Conservation (phyloP, 2,113 vertebrate genomes). For the Oreochromis aureus region DNA sequence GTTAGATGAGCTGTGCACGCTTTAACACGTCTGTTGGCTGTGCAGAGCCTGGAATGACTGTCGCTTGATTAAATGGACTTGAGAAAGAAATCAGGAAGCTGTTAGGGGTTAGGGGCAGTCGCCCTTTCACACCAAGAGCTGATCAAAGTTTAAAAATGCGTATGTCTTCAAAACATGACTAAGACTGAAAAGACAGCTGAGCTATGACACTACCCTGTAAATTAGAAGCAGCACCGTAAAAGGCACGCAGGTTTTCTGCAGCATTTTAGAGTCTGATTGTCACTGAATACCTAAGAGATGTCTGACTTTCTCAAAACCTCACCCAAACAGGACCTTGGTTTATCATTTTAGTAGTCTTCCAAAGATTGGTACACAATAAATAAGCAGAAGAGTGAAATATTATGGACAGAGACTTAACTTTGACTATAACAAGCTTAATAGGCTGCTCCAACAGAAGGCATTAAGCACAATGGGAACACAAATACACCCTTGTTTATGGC, state of each 20-base stretch:
- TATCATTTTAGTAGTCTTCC: background rate
- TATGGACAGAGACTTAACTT: background rate
- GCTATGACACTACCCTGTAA: conserved; percentile 41
- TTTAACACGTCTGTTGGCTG: background rate
- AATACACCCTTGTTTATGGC: background rate
- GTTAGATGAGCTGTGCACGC: background rate
- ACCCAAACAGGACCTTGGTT: background rate
- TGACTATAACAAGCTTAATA: background rate
- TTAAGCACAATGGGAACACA: conserved; percentile 3
- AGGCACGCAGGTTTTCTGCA: conserved; percentile 6
- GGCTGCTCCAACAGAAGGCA: background rate
- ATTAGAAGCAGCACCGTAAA: conserved; percentile 10
- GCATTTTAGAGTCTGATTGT: conserved; percentile 36
- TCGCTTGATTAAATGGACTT: background rate
- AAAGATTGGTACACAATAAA: background rate
- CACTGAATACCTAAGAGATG: background rate
- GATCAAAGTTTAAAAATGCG: background rate
- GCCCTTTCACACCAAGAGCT: background rate
- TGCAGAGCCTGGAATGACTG: background rate
- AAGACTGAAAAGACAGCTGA: background rate
- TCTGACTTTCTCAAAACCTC: background rate
- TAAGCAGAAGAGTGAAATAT: background rate
- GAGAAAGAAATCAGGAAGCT: background rate
- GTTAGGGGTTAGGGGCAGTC: background rate
- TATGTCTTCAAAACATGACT: background rate